These are phyloP conservation scores for Atractosteus spatula DNA, from an alignment of 2,113 vertebrate genomes.

Conservation along the genomic window DNA sequence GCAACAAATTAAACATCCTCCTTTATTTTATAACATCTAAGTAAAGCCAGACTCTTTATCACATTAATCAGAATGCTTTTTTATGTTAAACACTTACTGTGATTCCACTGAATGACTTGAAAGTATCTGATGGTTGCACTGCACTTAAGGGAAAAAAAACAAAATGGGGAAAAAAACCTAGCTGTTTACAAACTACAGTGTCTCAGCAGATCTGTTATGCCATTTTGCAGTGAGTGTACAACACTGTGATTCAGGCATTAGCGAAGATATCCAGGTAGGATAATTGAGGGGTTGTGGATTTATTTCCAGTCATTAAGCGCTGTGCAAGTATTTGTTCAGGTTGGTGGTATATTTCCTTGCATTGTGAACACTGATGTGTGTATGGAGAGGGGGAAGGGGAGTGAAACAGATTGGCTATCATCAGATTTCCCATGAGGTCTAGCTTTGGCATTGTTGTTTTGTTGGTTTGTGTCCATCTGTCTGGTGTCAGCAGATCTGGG, in stretches of 20 bases:
- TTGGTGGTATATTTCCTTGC: no score
- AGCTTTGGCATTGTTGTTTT: slow-evolving; percentile 25
- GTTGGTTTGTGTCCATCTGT: slow-evolving; percentile 27
- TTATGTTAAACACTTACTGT: no score
- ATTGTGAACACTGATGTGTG: neutral
- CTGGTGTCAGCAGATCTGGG: neutral
- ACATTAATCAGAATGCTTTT: no score
- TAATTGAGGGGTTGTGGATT: slow-evolving; percentile 5
- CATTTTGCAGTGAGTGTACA: slow-evolving; percentile 16
- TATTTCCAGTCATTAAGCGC: neutral
- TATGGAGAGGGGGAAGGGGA: slow-evolving; percentile 4
- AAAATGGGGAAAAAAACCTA: slow-evolving; percentile 10
- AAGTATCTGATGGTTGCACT: no score
- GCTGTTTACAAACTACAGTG: slow-evolving; percentile 12
- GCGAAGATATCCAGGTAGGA: slow-evolving; percentile 38
- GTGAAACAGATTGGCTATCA: slow-evolving; percentile 25
- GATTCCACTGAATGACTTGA: no score
- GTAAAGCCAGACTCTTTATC: no score
- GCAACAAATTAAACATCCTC: no score
- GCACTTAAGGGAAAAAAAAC: slow-evolving; percentile 4
- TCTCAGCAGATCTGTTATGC: slow-evolving; percentile 24
- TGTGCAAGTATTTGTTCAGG: no score
- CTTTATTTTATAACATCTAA: no score
- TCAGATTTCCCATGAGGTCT: slow-evolving; percentile 24
- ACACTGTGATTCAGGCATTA: slow-evolving; percentile 42